Evolutionary conservation across 2,888 invertebrate species (phyloP).

Genomic region (Machimus rusticus): DNA sequence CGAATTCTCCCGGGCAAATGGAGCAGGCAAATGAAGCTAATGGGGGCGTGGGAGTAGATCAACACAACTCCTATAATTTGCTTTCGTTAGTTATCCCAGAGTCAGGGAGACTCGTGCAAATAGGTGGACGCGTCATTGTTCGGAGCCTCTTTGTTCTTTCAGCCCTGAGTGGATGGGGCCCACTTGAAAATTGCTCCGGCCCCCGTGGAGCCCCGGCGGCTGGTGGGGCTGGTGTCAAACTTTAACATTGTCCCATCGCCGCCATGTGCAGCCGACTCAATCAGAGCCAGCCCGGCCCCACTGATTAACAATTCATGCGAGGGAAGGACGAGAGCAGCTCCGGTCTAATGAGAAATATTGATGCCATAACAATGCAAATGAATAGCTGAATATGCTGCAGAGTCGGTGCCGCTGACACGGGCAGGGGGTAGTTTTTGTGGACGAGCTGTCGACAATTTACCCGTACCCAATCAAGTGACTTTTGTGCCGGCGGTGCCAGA

Average conservation of each 20-base stretch:
- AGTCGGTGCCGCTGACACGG: not conserved
- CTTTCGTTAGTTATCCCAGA: slow-evolving; percentile 40
- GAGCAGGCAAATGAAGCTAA: slow-evolving; percentile 33
- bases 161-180: not conserved
- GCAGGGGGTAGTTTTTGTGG: not conserved
- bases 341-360: slow-evolving; percentile 35
- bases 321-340: not conserved
- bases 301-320: slow-evolving; percentile 32
- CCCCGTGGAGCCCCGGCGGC: not conserved
- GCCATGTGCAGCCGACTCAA: slow-evolving; percentile 5
- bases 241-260: not conserved
- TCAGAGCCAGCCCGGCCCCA: not conserved
- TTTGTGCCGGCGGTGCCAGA: not conserved
- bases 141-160: not conserved
- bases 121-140: slow-evolving; percentile 23
- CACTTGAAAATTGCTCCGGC: not conserved
- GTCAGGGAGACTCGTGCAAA: slow-evolving; percentile 6
- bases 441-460: not conserved
- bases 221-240: not conserved
- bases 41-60: slow-evolving; percentile 12
- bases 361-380: slow-evolving; percentile 24
- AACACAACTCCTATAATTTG: slow-evolving; percentile 43
- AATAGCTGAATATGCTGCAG: not conserved
- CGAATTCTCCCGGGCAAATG: not conserved
- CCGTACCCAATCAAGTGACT: not conserved